A percentile compares a stretch with the other conserved stretches of the same genome.
phyloP scores from a whole-genome alignment of 2,888 invertebrate species.

The Drosophila leonis region DNA sequence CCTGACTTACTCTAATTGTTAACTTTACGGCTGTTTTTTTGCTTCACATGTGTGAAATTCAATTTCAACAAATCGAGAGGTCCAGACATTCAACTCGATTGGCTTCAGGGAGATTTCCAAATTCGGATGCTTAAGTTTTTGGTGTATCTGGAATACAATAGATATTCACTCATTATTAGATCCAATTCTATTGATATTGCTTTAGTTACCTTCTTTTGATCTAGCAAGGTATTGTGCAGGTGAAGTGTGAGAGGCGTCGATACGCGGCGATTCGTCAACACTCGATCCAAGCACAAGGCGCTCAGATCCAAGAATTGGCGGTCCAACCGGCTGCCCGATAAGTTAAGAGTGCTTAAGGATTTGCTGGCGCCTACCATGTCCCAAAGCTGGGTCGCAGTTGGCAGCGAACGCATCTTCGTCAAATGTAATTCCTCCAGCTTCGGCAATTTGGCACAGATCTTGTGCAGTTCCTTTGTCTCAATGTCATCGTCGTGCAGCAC shows the following conservation, averaged over 20 bases:
- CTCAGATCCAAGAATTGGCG: slow-evolving; percentile 23
- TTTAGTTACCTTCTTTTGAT: slow-evolving; percentile 6
- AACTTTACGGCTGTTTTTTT: background rate
- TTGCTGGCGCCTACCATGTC: slow-evolving; percentile 15
- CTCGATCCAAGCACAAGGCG: background rate
- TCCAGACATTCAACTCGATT: slow-evolving; percentile 30
- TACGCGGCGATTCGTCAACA: background rate
- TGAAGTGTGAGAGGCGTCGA: slow-evolving; percentile 29
- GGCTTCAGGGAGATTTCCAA: slow-evolving; percentile 35
- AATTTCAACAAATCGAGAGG: slow-evolving; percentile 42
- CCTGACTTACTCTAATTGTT: background rate
- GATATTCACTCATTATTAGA: background rate
- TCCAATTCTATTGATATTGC: background rate
- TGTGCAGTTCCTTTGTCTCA: slow-evolving; percentile 29
- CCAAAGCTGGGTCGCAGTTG: slow-evolving; percentile 50
- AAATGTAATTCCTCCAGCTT: slow-evolving; percentile 62
- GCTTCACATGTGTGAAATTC: slow-evolving; percentile 28
- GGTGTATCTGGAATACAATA: slow-evolving; percentile 13
- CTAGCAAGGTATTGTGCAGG: slow-evolving; percentile 30
- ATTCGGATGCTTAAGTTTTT: slow-evolving; percentile 32
- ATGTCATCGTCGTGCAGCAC: slow-evolving; percentile 56
- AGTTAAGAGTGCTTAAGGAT: slow-evolving; percentile 33
- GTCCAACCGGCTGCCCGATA: slow-evolving; percentile 36
- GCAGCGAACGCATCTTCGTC: slow-evolving; percentile 50
- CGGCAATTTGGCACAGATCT: slow-evolving; percentile 31